Base-by-base conservation (phyloP, 2,888 invertebrate species). In the Hypselothyrea guttata region DNA sequence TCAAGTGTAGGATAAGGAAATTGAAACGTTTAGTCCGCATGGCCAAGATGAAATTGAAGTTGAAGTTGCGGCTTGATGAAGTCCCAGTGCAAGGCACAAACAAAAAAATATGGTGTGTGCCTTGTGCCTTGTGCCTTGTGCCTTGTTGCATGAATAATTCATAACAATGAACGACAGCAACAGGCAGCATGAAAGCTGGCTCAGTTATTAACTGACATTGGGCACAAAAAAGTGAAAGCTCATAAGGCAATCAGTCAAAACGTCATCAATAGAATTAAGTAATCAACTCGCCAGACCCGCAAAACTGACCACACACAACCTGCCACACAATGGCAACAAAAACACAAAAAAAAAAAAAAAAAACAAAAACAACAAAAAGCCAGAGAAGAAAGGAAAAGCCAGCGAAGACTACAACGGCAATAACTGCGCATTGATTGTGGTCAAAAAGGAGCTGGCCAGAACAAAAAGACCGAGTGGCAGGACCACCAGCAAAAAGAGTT, bases 211-310 rank as follows among this genome's bases (percentile, higher is more conserved):
- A 77, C 77, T 70, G 68, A 51, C 64, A 73, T 51, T 67, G 72
- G 49, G 53, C 69, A 57, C 62, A 67, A 82, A 82, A 82, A 83
- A 83, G 82, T 83, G 82, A 83, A 83, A 83, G 82, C 82, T 83
- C 82, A 83, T 84, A 84, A 83, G 84, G 84, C 82, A 83, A 83
- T 84, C 82, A 82, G 75, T 72, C 76, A 84, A 86, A 86, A 85
- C 75, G 86, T 86, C 86, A 87, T 84, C 86, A 82, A 85, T 86
- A 78, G 84, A 86, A 86, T 88, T 86, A 87, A 87, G 86, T 82
- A 81, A 88, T 88, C 87, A 87, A 79, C 67, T 77, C 65, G 69
- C 35, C 34, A 18, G 64, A 44, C 57, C 54, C 62, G 52, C 62
- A 54, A 66, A 62, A 76, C 78, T 78, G 78, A 76, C 78, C 78